Conservation (phyloP, 2,888 invertebrate genomes). For the Odontothrips loti region DNA sequence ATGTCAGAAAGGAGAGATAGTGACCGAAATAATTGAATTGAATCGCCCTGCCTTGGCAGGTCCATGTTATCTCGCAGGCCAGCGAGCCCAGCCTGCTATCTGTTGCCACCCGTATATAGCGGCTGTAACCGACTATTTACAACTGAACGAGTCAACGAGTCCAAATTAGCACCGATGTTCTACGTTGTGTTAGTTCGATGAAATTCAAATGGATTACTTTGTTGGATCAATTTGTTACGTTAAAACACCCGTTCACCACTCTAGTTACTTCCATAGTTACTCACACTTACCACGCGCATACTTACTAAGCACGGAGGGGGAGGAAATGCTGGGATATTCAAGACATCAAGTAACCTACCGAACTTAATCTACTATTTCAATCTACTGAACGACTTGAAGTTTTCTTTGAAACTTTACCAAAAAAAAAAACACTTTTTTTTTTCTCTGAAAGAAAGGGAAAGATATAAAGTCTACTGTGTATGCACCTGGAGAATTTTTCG, state of each 20-base stretch:
- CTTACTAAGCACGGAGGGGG: background rate
- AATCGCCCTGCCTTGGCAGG: background rate
- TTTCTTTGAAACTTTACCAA: background rate
- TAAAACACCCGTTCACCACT: slow-evolving; percentile 11
- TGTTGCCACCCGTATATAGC: too few relatives aligned
- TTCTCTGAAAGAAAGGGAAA: background rate
- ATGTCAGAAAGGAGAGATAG: background rate
- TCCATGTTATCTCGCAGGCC: slow-evolving; percentile 14
- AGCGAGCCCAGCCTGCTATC: too few relatives aligned
- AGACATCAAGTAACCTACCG: too few relatives aligned
- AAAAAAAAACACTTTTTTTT: background rate
- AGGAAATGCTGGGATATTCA: background rate
- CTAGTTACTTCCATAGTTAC: background rate
- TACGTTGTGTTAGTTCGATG: too few relatives aligned
- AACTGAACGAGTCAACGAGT: too few relatives aligned
- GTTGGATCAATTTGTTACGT: background rate
- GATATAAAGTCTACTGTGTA: background rate
- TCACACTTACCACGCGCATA: background rate
- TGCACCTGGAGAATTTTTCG: slow-evolving; percentile 49
- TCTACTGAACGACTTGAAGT: background rate
- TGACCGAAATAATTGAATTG: too few relatives aligned
- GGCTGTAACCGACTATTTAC: too few relatives aligned
- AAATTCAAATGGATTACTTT: background rate
- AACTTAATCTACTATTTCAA: too few relatives aligned
- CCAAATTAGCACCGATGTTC: too few relatives aligned